Base-by-base conservation (phyloP, 2,797 vertebrate genomes). In the Sebastes variabilis region DNA sequence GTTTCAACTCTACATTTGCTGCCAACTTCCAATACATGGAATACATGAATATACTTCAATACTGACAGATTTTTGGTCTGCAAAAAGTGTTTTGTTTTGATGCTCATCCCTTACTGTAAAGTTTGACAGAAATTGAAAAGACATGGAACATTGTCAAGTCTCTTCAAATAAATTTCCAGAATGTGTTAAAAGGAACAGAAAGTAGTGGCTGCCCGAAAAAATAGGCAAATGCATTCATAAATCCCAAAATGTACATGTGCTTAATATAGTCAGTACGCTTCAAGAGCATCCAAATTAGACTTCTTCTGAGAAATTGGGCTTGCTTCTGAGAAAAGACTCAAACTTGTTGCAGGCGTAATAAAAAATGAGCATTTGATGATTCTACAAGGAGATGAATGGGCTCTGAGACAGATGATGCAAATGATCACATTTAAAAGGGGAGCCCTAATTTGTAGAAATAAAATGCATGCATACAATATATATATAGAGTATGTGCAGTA, bases 281-380 rank as follows among this genome's bases (percentile, higher is more conserved):
- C 24, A 62, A 69, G 36, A 68, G 24, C 73, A 75, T 75, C 79
- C 69, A 82, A 75, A 83, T 83, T 38, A 84, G 70, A 73, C 27
- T 71, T 61, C 70, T 52, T 74, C 29, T 42, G 79, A 81, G 68
- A 79, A 75, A 86, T 61, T 36, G 60, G 27, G 34, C 60, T 56
- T 68, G 22, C 79, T 68, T 82, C 36, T 65, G 14, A 77, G 64
- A 87, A 36, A 34, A 79, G 72, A 68, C 24, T 59, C 1, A 30
- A 71, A 76, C 12, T 70, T 67, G 18, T 72, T 82, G 52, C 18
- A 61, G 20, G 16, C 16, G 69, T 46, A 72, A 32, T 79, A 62
- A 74, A 82, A 64, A 73, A 52, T 1, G 24, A 79, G 49, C 24
- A 61, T 85, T 82, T 84, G 55, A 75, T 69, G 68, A 82, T 84